Evolutionary conservation across 2,113 vertebrate species (phyloP), one percentile per base, ranked within the genome.

Genomic region (Aspiorhynchus laticeps): DNA sequence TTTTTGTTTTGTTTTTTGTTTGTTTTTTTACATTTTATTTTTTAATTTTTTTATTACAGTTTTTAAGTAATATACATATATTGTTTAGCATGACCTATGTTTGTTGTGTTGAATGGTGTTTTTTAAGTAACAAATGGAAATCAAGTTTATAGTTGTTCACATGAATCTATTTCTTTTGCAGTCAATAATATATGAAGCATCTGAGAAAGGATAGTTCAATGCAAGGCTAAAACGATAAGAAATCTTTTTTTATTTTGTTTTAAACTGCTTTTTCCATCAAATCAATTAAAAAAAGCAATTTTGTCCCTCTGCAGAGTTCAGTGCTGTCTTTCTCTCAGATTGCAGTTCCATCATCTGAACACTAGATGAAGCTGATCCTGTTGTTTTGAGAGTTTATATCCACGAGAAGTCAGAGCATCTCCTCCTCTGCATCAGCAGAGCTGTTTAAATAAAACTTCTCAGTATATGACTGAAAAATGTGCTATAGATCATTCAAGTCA

Each of bases 311-410:
- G 73, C 24, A 75, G 46, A 9, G 19, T 19, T 28, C 21, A 48
- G 61, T 28, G 4, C 14, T 36, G 17, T 38, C 4, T 4, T 15
- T 36, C 15, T 15, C 5, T 56, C 24, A 80, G 2, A 38, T 28
- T 87, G 85, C 80, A 88, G 83, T 89, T 88, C 11, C 41, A 7
- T 10, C 8, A 26, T 33, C 21, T 63, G 80, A 73, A 82, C 90
- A 83, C 85, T 90, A 91, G 90, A 88, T 87, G 83, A 69, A 24
- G 77, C 88, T 87, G 43, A 79, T 88, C 80, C 33, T 78, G 85
- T 85, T 87, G 14, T 76, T 88, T 86, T 85, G 19, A 24, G 43
- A 28, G 41, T 75, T 59, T 28, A 61, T 41, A 33, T 51, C 17
- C n/a, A 36, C 1, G 15, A 38, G 8, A 17, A 79, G 43, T 14